Conservation (phyloP, 2,113 vertebrate genomes). For the Mustela nigripes region DNA sequence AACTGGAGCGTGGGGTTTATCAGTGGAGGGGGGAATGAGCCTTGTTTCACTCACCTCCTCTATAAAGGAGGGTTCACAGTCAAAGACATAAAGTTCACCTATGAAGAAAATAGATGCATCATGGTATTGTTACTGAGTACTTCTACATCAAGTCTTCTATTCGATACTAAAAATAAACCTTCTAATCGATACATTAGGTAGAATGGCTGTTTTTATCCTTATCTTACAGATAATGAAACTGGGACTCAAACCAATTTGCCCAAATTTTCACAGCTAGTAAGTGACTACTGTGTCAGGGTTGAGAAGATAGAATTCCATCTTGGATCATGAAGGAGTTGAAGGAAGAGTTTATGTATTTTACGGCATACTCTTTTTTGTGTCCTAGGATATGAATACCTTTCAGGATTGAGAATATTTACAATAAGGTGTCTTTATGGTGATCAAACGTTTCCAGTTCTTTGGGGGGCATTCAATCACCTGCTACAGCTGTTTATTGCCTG, state of each 20-base stretch:
- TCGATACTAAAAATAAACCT: not conserved
- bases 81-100: not conserved
- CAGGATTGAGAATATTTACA: slow-evolving; percentile 50
- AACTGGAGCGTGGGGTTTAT: not conserved
- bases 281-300: not conserved
- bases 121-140: not conserved
- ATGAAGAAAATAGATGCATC: not conserved
- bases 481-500: slow-evolving; percentile 75
- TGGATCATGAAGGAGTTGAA: not conserved
- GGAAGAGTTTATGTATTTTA: not conserved
- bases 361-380: slow-evolving; percentile 30
- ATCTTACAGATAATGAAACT: slow-evolving; percentile 16
- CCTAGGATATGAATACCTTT: not conserved
- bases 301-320: slow-evolving; percentile 38
- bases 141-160: not conserved
- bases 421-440: slow-evolving; percentile 53
- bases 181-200: not conserved
- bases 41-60: not conserved
- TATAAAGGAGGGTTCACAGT: not conserved
- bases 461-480: slow-evolving; percentile 65
- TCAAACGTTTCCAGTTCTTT: slow-evolving; percentile 49
- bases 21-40: not conserved
- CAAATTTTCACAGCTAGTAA: slow-evolving; percentile 31
- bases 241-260: not conserved
- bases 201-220: not conserved